phyloP scores from a whole-genome alignment of 2,888 invertebrate species.

The Chrysolina oricalcia region DNA sequence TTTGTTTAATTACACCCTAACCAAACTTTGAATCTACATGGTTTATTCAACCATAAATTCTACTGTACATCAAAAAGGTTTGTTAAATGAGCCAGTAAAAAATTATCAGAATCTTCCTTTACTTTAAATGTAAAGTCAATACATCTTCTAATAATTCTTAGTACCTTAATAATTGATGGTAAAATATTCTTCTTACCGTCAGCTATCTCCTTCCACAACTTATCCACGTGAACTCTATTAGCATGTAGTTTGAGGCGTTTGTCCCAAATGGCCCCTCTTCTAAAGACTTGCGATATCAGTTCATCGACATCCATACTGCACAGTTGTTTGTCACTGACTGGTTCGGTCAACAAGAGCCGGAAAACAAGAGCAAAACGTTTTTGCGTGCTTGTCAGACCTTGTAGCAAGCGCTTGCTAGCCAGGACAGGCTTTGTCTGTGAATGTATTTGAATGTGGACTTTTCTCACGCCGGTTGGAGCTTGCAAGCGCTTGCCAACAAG shows the following conservation, averaged over 20 bases:
- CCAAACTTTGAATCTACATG: neutral
- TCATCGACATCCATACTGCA: too few species aligned
- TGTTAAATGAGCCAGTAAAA: neutral
- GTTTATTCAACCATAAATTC: neutral
- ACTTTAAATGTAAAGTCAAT: neutral
- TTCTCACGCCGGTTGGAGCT: too few species aligned
- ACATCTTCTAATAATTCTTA: neutral
- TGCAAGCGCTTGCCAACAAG: too few species aligned
- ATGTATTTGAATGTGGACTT: too few species aligned
- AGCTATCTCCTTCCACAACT: neutral
- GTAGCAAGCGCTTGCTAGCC: too few species aligned
- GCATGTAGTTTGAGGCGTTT: neutral
- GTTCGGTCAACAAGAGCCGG: too few species aligned
- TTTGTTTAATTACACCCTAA: neutral
- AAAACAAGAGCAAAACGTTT: too few species aligned
- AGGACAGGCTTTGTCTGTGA: too few species aligned
- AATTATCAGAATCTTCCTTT: neutral
- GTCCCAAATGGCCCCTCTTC: neutral
- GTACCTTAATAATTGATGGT: neutral
- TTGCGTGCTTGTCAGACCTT: too few species aligned
- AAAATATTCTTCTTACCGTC: neutral
- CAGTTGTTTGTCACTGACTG: too few species aligned
- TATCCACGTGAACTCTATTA: neutral
- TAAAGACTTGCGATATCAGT: conserved; percentile 5
- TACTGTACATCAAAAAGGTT: neutral